Evolutionary conservation across 2,113 vertebrate species (phyloP), one percentile per base, ranked within the genome.

Genomic region (Alexandromys fortis): DNA sequence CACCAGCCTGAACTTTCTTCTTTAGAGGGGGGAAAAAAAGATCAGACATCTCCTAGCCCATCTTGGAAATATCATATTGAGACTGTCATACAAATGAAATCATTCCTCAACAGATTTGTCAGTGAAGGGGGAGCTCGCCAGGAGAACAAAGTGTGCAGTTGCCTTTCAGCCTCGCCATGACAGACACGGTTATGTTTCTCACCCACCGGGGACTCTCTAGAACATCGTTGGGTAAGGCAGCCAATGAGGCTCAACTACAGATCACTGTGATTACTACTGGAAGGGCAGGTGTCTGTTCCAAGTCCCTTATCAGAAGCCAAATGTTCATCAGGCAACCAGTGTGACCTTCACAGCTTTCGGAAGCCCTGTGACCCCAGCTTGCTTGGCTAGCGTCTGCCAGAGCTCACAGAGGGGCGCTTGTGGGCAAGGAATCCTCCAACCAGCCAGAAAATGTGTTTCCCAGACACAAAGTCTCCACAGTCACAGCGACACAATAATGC

Each of bases 71-170:
- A 95, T 93, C 95, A 96, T 30, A 85, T 91, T 95, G 81, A 86
- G 93, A 94, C 93, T 96, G 85, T 98, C 96, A 97, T 87, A 49
- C 2, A 89, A 94, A 33, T 94, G 73, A 96, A 95, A 45, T 77
- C 81, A 90, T 91, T 21, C 91, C 89, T 78, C 85, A 95, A 95
- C 52, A 92, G 81, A 95, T 90, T 35, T 83, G 86, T 93, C 95
- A 97, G 82, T 81, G 63, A 42, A 70, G 12, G 8, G 94, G 78
- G 49, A 78, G 87, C 85, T 67, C 12, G 81, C 97, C 97, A 97
- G 91, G 72, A 98, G 97, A 97, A 98, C 94, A 97, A 97, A 97
- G 95, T 92, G 95, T 94, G n/a, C 95, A 94, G 90, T 94, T 92
- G 88, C 78, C 92, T 95, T 97, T 91, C 35, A 85, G 88, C 96